Evolutionary conservation across 2,888 invertebrate genomes (phyloP).

Genomic region (Bruchidius siliquastri): DNA sequence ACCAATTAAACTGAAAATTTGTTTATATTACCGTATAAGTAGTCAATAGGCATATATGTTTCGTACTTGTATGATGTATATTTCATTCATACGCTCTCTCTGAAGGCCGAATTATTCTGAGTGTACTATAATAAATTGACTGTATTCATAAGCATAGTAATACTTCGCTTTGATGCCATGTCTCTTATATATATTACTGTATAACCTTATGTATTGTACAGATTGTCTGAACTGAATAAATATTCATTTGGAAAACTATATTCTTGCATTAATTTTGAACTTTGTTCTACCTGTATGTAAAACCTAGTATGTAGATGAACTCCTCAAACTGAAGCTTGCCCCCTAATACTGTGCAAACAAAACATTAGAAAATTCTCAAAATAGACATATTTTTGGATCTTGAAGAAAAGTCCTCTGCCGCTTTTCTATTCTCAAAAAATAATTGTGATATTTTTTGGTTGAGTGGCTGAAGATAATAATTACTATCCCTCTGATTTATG

Average conservation of each 20-base stretch:
- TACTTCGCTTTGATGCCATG: slow-evolving; percentile 49
- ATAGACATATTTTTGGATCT: too few species aligned
- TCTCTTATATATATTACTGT: slow-evolving; percentile 49
- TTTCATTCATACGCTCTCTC: slow-evolving; percentile 42
- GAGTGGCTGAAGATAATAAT: too few species aligned
- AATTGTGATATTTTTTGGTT: too few species aligned
- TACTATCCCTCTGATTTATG: too few species aligned
- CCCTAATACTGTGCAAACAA: too few species aligned
- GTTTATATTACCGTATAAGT: slow-evolving; percentile 36
- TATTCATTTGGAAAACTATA: slow-evolving; percentile 46
- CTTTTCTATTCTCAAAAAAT: too few species aligned
- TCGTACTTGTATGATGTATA: slow-evolving; percentile 42
- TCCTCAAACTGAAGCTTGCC: too few species aligned
- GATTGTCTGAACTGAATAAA: slow-evolving; percentile 52
- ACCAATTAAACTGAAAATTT: slow-evolving; percentile 21
- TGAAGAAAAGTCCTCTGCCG: too few species aligned
- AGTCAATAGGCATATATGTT: slow-evolving; percentile 41
- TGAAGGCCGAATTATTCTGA: slow-evolving; percentile 41
- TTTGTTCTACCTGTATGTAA: background rate
- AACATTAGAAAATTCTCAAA: too few species aligned
- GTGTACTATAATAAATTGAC: slow-evolving; percentile 44
- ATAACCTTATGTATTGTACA: slow-evolving; percentile 51
- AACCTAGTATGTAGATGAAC: too few species aligned
- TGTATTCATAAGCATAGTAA: slow-evolving; percentile 41
- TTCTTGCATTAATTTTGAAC: slow-evolving; percentile 5